phyloP scores from a whole-genome alignment of 2,888 invertebrate species.

The Spialia ferax region DNA sequence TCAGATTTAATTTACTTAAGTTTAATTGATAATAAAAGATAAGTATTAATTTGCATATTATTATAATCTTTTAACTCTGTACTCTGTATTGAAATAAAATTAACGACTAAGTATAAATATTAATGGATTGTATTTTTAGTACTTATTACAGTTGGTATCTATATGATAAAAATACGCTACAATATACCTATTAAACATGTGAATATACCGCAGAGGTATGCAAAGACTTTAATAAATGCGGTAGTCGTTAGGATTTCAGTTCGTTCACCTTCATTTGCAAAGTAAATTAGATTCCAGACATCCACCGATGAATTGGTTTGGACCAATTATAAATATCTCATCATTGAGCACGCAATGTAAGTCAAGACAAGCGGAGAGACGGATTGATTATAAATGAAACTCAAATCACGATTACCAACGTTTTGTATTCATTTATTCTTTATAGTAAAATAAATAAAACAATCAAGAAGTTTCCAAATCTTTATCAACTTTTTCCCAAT shows the following conservation, averaged over 20 bases:
- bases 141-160: too few relatives aligned
- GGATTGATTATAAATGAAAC: constrained; percentile 16
- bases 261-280: constrained; percentile 23
- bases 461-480: constrained; percentile 40
- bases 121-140: too few relatives aligned
- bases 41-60: too few relatives aligned
- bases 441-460: constrained; percentile 39
- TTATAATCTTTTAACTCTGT: too few relatives aligned
- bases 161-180: too few relatives aligned
- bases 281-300: constrained; percentile 8
- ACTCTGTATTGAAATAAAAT: too few relatives aligned
- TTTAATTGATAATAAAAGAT: too few relatives aligned
- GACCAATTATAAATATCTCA: constrained; percentile 10
- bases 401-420: constrained; percentile 20
- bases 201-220: not conserved
- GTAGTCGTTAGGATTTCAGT: constrained; percentile 12
- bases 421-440: constrained; percentile 20
- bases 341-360: constrained; percentile 3
- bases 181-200: too few relatives aligned
- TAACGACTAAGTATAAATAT: too few relatives aligned
- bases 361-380: not conserved
- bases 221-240: constrained; percentile 1
- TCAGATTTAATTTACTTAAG: too few relatives aligned
- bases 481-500: constrained; percentile 31
- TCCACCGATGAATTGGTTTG: constrained; percentile 13